phyloP scores from a whole-genome alignment of 2,888 invertebrate genomes.

The Drosophila recens region DNA sequence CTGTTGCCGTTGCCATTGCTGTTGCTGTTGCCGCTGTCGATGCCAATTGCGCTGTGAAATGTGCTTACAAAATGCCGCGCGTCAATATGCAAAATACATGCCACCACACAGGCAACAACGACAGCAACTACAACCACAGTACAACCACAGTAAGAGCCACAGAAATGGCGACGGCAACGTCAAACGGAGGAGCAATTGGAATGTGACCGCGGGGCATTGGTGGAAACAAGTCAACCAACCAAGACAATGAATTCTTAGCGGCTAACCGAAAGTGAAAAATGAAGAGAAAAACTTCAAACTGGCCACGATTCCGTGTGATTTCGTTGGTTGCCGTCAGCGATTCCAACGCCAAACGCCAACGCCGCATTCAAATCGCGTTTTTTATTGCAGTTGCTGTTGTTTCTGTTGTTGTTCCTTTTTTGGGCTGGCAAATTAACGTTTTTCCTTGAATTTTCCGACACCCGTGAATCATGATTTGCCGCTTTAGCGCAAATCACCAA shows the following conservation, averaged over 20 bases:
- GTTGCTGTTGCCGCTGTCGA: slow-evolving; percentile 64
- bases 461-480: slow-evolving; percentile 80
- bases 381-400: slow-evolving; percentile 23
- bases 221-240: slow-evolving; percentile 65
- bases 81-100: slow-evolving; percentile 82
- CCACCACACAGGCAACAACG: slow-evolving; percentile 63
- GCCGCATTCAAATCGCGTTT: slow-evolving; percentile 50
- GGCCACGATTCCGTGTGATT: slow-evolving; percentile 80
- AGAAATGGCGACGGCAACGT: slow-evolving; percentile 69
- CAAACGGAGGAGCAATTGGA: slow-evolving; percentile 71
- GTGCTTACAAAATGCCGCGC: slow-evolving; percentile 81
- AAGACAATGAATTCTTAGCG: slow-evolving; percentile 70
- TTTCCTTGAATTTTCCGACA: slow-evolving; percentile 79
- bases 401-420: slow-evolving; percentile 24
- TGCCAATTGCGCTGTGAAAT: slow-evolving; percentile 81
- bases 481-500: slow-evolving; percentile 80
- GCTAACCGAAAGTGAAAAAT: slow-evolving; percentile 78
- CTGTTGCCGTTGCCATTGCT: slow-evolving; percentile 27
- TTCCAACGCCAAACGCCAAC: slow-evolving; percentile 40
- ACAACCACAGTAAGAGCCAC: slow-evolving; percentile 37
- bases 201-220: slow-evolving; percentile 70
- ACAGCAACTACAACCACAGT: slow-evolving; percentile 24
- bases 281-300: slow-evolving; percentile 46
- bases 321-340: slow-evolving; percentile 58
- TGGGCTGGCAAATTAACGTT: slow-evolving; percentile 68